A percentile compares a stretch with the other conserved stretches of the same genome.
Evolutionary conservation across 2,113 vertebrate species (phyloP).

Genomic region (Condylura cristata): DNA sequence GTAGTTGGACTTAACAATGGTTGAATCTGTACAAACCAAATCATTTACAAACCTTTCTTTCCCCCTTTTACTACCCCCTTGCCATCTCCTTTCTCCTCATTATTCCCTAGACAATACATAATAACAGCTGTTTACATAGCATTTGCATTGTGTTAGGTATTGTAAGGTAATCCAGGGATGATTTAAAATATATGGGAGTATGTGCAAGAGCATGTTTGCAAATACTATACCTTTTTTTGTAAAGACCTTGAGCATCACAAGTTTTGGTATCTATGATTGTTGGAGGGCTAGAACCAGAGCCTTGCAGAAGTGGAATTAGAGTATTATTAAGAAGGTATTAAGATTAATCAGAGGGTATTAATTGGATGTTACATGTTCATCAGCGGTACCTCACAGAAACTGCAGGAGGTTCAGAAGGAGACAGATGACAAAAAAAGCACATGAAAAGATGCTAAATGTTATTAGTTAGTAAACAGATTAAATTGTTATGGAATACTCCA

Average conservation of each 20-base stretch:
- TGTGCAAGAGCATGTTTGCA: neutral
- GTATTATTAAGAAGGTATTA: neutral
- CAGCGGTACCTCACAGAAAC: neutral
- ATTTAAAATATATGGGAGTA: neutral
- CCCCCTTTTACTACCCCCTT: too few species aligned
- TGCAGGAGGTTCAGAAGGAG: neutral
- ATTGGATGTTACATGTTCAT: neutral
- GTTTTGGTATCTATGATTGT: too few species aligned
- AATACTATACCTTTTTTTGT: neutral
- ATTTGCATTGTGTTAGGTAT: neutral
- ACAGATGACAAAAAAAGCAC: neutral
- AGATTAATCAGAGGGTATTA: neutral
- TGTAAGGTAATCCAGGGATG: neutral
- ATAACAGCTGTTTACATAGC: neutral
- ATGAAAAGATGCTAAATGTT: neutral
- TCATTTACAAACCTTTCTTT: neutral
- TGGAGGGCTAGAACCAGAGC: neutral
- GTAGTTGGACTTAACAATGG: neutral
- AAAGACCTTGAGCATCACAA: neutral
- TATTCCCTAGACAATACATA: neutral
- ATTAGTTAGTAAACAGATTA: neutral
- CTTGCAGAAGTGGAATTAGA: neutral
- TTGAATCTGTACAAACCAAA: neutral
- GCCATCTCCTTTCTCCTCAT: too few species aligned
- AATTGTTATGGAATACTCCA: neutral